Conservation (phyloP, 2,797 vertebrate species). For the Varecia variegata region DNA sequence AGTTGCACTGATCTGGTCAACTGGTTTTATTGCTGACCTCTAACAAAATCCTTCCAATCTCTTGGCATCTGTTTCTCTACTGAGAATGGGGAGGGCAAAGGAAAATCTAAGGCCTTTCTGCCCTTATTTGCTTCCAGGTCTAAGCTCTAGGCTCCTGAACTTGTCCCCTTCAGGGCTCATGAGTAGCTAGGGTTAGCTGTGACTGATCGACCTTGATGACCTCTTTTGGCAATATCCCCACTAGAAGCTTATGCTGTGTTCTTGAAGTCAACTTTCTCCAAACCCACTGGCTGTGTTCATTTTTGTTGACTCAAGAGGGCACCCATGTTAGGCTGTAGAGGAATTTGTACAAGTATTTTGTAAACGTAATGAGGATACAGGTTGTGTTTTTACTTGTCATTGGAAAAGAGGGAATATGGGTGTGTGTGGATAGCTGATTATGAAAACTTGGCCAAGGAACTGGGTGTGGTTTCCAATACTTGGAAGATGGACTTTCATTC, state of each 20-base stretch:
- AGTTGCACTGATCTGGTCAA: neutral
- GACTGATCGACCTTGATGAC: neutral
- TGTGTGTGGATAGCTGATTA: neutral
- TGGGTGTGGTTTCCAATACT: neutral
- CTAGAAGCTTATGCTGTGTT: neutral
- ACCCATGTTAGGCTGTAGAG: neutral
- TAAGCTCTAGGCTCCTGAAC: neutral
- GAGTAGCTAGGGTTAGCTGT: neutral
- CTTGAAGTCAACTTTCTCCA: neutral
- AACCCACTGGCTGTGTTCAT: neutral
- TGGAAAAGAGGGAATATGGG: neutral
- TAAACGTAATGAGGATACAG: neutral
- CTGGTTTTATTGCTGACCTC: neutral
- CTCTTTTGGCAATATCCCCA: neutral
- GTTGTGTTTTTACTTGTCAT: neutral
- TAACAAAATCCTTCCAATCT: neutral
- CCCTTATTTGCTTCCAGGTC: neutral
- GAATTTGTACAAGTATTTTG: neutral
- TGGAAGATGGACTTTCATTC: neutral
- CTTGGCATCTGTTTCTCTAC: neutral
- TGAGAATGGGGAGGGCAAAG: neutral
- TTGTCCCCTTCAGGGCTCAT: neutral
- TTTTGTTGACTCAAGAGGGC: neutral
- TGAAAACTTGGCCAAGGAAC: neutral
- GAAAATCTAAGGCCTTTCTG: neutral